phyloP scores from a whole-genome alignment of 1,140 invertebrate genomes.

The Hesperophylax magnus region DNA sequence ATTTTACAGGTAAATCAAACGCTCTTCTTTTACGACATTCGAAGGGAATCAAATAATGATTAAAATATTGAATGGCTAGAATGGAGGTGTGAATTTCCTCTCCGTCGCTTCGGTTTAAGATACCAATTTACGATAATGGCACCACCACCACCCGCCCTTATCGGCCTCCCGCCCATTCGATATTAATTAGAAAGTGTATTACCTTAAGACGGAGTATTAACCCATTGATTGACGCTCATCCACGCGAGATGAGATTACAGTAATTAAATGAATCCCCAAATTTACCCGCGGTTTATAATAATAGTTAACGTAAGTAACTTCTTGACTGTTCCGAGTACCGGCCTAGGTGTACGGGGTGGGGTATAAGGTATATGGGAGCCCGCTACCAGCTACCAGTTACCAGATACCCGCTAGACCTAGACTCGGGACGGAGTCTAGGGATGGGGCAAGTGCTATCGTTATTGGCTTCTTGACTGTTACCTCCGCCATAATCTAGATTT shows the following conservation, averaged over 20 bases:
- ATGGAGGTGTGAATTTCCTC: background rate
- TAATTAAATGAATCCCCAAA: slow-evolving; percentile 41
- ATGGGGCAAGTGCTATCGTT: slow-evolving; percentile 3
- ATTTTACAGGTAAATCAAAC: too few relatives aligned
- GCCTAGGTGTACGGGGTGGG: background rate
- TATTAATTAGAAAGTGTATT: slow-evolving; percentile 40
- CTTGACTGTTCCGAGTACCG: background rate
- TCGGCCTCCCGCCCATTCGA: slow-evolving; percentile 10
- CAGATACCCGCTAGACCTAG: background rate
- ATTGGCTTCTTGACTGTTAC: slow-evolving; percentile 38
- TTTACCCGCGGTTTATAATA: slow-evolving; percentile 42
- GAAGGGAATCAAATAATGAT: too few relatives aligned
- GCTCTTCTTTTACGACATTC: too few relatives aligned
- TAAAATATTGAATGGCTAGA: too few relatives aligned
- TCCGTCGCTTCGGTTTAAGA: background rate
- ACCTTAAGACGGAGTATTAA: slow-evolving; percentile 32
- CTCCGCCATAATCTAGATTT: slow-evolving; percentile 35
- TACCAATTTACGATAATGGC: slow-evolving; percentile 13
- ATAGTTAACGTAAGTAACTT: slow-evolving; percentile 32
- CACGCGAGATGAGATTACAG: slow-evolving; percentile 40
- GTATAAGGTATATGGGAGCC: too few relatives aligned
- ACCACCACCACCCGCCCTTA: background rate
- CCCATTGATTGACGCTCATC: slow-evolving; percentile 42
- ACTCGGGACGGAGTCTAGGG: background rate
- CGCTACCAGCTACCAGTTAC: too few relatives aligned